phyloP scores from a whole-genome alignment of 2,797 vertebrate genomes.

The Epinephelus awoara region DNA sequence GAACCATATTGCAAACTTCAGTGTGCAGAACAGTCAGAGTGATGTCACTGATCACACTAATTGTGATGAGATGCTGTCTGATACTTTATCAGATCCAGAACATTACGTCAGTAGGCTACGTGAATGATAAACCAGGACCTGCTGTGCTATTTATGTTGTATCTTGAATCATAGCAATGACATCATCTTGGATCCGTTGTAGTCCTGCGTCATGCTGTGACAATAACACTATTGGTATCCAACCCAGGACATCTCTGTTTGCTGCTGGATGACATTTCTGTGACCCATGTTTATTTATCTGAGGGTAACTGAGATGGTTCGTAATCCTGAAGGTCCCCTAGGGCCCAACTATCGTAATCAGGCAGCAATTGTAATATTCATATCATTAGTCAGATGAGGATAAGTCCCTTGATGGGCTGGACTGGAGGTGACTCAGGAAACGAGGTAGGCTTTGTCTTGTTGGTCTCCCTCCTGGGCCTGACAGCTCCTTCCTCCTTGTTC shows the following conservation, averaged over 20 bases:
- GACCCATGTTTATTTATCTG: constrained; percentile 54
- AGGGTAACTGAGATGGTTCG: constrained; percentile 40
- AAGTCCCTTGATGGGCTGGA: constrained; percentile 73
- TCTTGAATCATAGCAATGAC: constrained; percentile 27
- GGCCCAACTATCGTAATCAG: constrained; percentile 33
- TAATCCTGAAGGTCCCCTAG: constrained; percentile 34
- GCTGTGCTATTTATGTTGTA: constrained; percentile 8
- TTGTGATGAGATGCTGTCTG: constrained; percentile 9
- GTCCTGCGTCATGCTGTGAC: constrained; percentile 35
- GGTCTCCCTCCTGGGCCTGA: constrained; percentile 57
- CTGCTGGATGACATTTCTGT: constrained; percentile 53
- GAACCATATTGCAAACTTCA: not conserved
- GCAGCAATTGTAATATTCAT: constrained; percentile 43
- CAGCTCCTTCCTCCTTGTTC: constrained; percentile 40
- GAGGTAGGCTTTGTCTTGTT: constrained; percentile 41
- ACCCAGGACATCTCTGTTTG: constrained; percentile 28
- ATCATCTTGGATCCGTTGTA: constrained; percentile 23
- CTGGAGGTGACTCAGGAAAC: constrained; percentile 68
- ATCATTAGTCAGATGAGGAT: constrained; percentile 82
- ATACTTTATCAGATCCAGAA: not conserved
- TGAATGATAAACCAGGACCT: constrained; percentile 32
- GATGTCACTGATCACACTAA: not conserved
- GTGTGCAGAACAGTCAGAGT: not conserved
- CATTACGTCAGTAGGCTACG: constrained; percentile 18
- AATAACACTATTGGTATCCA: constrained; percentile 33